phyloP scores from a whole-genome alignment of 2,113 vertebrate genomes.

The Actinemys pallida region DNA sequence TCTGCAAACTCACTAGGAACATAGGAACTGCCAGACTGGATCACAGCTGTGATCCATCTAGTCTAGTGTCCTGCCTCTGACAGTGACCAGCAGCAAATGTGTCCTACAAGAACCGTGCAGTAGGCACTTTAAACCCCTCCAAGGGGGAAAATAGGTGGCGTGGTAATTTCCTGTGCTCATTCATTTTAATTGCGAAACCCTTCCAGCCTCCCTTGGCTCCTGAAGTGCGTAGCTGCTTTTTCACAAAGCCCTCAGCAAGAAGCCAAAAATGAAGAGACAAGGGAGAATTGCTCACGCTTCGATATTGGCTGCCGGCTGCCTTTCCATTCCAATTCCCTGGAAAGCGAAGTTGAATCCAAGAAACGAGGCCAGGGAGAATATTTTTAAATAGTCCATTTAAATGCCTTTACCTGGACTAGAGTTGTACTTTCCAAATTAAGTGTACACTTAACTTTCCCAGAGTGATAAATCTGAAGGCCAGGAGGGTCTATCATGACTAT shows the following conservation, averaged over 20 bases:
- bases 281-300: conserved; percentile 39
- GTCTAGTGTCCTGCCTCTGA: not conserved
- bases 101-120: accelerated
- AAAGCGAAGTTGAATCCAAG: conserved; percentile 5
- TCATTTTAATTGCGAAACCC: not conserved
- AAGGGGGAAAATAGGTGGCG: not conserved
- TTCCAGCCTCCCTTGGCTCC: conserved; percentile 13
- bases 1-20: accelerated
- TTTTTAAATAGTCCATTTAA: not conserved
- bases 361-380: not conserved
- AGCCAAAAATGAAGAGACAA: conserved; percentile 41
- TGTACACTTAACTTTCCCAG: not conserved
- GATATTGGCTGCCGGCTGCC: not conserved
- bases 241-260: conserved; percentile 31
- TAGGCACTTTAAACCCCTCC: not conserved
- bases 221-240: not conserved
- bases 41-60: accelerated
- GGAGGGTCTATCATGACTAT: not conserved
- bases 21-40: not conserved
- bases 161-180: not conserved
- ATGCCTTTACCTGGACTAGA: not conserved
- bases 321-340: conserved; percentile 50
- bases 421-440: not conserved
- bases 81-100: not conserved
- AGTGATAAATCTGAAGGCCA: not conserved